Conservation (phyloP, 2,797 vertebrate genomes). For the Gallinago solitaria region DNA sequence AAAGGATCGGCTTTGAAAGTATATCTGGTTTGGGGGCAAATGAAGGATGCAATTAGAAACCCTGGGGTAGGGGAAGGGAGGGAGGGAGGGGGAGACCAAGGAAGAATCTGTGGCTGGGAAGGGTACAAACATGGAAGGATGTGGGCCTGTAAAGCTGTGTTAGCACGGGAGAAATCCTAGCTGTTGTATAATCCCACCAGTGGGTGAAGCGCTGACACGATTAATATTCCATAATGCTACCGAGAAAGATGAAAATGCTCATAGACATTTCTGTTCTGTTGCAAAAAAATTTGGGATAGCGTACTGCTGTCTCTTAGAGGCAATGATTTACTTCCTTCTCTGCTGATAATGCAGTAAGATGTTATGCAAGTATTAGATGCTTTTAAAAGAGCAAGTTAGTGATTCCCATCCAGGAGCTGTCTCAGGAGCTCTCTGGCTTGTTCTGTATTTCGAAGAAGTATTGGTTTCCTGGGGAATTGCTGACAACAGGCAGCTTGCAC, state of each 20-base stretch:
- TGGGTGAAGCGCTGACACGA: neutral
- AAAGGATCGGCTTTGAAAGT: neutral
- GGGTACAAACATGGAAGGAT: accelerated
- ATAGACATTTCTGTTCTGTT: neutral
- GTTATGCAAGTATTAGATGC: neutral
- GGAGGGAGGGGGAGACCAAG: neutral
- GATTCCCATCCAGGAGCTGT: neutral
- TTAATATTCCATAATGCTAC: neutral
- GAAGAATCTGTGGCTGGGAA: neutral
- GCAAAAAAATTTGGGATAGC: neutral
- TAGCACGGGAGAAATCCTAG: neutral
- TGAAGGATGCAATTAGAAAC: neutral
- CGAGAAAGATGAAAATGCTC: neutral
- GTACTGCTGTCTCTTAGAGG: neutral
- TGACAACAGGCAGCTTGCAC: neutral
- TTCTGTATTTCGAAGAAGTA: neutral
- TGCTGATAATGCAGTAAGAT: neutral
- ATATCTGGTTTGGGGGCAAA: neutral
- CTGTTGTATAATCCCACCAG: neutral
- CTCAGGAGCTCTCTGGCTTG: neutral
- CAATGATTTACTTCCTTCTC: neutral
- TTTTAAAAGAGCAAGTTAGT: neutral
- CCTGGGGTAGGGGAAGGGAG: neutral
- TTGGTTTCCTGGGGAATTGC: neutral
- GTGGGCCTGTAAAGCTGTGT: neutral